phyloP scores from a whole-genome alignment of 2,113 vertebrate species.

The Pangasianodon hypophthalmus region DNA sequence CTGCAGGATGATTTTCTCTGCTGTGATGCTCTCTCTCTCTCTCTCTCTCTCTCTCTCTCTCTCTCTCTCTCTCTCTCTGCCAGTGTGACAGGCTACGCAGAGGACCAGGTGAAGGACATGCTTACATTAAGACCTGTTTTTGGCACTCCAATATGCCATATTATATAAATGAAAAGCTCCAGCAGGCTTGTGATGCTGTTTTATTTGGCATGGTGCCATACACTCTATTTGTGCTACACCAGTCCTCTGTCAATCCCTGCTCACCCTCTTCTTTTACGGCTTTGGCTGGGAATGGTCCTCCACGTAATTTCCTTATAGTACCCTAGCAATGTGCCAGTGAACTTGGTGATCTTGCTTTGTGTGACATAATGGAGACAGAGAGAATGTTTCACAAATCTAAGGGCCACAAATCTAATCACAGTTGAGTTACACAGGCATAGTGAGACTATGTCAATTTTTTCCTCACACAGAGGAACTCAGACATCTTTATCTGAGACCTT shows the following conservation, averaged over 20 bases:
- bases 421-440: not conserved
- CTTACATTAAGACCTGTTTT: constrained; percentile 19
- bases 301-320: not conserved
- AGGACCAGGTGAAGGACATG: constrained; percentile 54
- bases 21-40: not conserved
- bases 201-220: not conserved
- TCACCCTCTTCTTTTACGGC: not conserved
- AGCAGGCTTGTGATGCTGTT: not conserved
- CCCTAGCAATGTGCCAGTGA: not conserved
- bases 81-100: not conserved
- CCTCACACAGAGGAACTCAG: not conserved
- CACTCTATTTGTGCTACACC: not conserved
- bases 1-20: constrained; percentile 24
- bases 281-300: not conserved
- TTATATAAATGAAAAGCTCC: constrained; percentile 33
- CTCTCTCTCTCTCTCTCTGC: not conserved
- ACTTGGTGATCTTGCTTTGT: not conserved
- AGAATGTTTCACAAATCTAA: not conserved
- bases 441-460: not conserved
- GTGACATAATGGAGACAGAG: not conserved
- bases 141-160: constrained; percentile 18
- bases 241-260: not conserved
- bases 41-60: not conserved
- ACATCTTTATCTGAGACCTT: not conserved
- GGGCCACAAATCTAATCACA: not conserved